These are phyloP conservation scores for Drepana arcuata DNA, from an alignment of 1,140 invertebrate species.

Conservation along the genomic window DNA sequence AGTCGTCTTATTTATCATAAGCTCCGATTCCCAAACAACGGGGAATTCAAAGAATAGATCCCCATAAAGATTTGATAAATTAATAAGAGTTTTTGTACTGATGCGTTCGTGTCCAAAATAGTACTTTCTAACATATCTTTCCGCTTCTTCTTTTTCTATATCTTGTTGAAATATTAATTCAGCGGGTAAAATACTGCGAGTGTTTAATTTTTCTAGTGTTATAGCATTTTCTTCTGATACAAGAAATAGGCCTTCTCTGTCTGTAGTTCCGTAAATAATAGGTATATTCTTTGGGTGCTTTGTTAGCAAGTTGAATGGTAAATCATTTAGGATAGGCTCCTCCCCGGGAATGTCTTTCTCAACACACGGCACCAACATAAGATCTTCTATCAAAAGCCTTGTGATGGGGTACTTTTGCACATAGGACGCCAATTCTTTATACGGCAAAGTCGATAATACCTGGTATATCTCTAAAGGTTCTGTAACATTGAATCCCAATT, in stretches of 20 bases:
- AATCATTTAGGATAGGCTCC: not conserved
- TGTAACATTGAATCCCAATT: constrained; percentile 1
- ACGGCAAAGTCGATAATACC: not conserved
- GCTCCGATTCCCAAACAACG: constrained; percentile 3
- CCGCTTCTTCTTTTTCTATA: not conserved
- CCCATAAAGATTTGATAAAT: constrained; percentile 1
- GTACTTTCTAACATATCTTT: constrained; percentile 2
- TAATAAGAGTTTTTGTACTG: constrained; percentile 1
- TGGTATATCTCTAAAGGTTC: constrained; percentile 4
- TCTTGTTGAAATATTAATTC: constrained; percentile 2
- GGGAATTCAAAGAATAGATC: constrained; percentile 6
- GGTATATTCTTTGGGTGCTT: constrained; percentile 6
- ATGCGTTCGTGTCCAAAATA: constrained; percentile 8
- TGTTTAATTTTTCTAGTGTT: not conserved
- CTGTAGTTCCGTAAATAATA: constrained; percentile 4
- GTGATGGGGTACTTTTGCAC: not conserved
- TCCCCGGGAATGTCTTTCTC: constrained; percentile 1
- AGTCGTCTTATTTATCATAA: not conserved
- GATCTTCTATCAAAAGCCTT: not conserved
- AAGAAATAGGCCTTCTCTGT: constrained; percentile 5
- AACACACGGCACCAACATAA: constrained; percentile 4
- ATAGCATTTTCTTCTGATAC: constrained; percentile 3
- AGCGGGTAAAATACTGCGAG: not conserved
- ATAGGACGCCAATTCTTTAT: not conserved
- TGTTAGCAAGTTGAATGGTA: constrained; percentile 3